Conservation (phyloP, 1,140 invertebrate genomes). For the Bombus breviceps region DNA sequence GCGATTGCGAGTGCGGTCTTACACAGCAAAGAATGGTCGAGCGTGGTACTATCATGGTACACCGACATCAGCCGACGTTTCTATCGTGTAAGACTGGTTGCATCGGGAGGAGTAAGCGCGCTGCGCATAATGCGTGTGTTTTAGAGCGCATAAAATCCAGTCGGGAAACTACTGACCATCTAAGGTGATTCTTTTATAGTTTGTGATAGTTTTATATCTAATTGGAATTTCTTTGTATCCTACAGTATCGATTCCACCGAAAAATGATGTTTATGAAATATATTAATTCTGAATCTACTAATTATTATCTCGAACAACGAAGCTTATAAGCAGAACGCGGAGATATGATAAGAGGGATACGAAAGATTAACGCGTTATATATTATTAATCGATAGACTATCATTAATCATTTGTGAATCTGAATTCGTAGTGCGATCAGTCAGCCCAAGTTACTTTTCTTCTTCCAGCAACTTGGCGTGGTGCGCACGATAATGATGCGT, state of each 20-base stretch:
- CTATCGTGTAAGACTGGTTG: constrained; percentile 34
- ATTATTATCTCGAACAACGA: background rate
- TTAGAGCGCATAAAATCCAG: constrained; percentile 78
- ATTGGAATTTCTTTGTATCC: background rate
- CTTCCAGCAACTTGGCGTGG: background rate
- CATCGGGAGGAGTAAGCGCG: constrained; percentile 68
- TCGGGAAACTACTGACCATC: constrained; percentile 77
- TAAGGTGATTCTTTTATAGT: constrained; percentile 21
- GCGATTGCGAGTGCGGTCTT: constrained; percentile 1
- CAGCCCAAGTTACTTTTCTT: background rate
- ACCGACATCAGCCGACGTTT: constrained; percentile 45
- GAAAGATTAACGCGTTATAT: background rate
- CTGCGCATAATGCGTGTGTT: constrained; percentile 80
- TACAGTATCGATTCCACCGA: background rate
- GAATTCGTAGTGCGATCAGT: too few species aligned
- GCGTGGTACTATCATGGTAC: background rate
- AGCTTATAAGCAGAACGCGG: background rate
- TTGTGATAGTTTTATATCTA: too few species aligned
- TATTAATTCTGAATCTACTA: background rate
- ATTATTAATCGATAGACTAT: constrained; percentile 1
- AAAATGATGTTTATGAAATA: background rate
- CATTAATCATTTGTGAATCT: background rate
- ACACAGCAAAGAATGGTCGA: constrained; percentile 19
- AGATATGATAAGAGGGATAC: background rate
- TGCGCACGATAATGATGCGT: constrained; percentile 23